phyloP scores from a whole-genome alignment of 1,140 invertebrate species.

The Antheraea pernyi region DNA sequence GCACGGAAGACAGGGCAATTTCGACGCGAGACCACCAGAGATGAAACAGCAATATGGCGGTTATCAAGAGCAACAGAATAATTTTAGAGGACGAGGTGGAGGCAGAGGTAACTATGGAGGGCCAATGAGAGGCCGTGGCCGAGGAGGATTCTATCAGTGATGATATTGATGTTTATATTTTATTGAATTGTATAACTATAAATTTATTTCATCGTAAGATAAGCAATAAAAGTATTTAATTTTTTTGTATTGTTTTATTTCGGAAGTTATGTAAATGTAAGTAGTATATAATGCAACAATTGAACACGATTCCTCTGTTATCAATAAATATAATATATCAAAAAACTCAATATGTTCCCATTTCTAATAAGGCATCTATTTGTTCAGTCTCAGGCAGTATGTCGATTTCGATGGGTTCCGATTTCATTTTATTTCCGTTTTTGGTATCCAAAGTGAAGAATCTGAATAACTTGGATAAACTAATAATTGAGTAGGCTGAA shows the following conservation, averaged over 20 bases:
- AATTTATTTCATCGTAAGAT: no score
- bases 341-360: constrained; percentile 42
- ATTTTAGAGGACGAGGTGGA: constrained; percentile 42
- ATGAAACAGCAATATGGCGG: constrained; percentile 37
- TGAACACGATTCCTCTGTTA: constrained; percentile 1
- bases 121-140: constrained; percentile 41
- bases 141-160: constrained; percentile 44
- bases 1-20: constrained; percentile 27
- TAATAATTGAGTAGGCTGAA: constrained; percentile 84
- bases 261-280: neutral
- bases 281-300: constrained; percentile 2
- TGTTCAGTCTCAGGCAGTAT: constrained; percentile 71
- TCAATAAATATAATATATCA: neutral
- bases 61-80: constrained; percentile 35
- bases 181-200: no score
- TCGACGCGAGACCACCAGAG: constrained; percentile 22
- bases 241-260: neutral
- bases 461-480: constrained; percentile 81
- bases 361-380: constrained; percentile 67
- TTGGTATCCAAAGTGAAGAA: constrained; percentile 67
- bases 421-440: constrained; percentile 39
- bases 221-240: no score
- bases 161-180: neutral
- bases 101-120: constrained; percentile 32
- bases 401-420: constrained; percentile 67